Conservation (phyloP, 2,888 invertebrate genomes). For the Dynastes hyllus region DNA sequence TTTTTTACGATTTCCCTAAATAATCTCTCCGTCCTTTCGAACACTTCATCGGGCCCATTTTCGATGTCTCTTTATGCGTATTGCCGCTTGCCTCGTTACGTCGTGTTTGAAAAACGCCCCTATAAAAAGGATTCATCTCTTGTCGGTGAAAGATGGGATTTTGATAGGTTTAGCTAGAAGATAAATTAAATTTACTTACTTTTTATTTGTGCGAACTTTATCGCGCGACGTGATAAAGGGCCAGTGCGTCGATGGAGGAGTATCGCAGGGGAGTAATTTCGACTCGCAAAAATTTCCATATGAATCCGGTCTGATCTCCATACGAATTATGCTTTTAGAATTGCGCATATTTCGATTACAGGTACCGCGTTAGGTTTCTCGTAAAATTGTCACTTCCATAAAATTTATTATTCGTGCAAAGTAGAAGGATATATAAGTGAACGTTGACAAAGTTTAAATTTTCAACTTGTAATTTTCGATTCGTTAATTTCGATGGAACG, state of each 20-base stretch:
- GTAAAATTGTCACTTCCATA: constrained; percentile 18
- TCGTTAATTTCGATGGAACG: neutral
- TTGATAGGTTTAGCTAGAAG: constrained; percentile 42
- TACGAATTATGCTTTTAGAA: constrained; percentile 22
- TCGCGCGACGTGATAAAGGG: constrained; percentile 1
- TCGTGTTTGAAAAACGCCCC: constrained; percentile 21
- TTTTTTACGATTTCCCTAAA: constrained; percentile 26
- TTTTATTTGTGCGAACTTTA: constrained; percentile 32
- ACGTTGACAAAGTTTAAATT: neutral
- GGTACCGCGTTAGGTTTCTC: constrained; percentile 16
- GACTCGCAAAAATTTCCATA: constrained; percentile 39
- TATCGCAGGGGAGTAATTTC: constrained; percentile 29
- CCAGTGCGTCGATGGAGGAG: neutral
- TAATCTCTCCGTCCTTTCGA: neutral
- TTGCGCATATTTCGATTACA: constrained; percentile 38
- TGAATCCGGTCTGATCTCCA: constrained; percentile 30
- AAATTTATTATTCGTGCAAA: constrained; percentile 19
- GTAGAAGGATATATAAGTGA: neutral
- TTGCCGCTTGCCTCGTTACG: constrained; percentile 10
- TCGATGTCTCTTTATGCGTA: neutral
- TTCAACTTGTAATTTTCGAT: neutral
- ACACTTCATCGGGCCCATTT: neutral
- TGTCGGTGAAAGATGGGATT: constrained; percentile 36
- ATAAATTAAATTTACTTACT: constrained; percentile 45
- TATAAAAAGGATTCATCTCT: constrained; percentile 28